Conservation (phyloP, 2,888 invertebrate species). For the Microdon myrmicae region DNA sequence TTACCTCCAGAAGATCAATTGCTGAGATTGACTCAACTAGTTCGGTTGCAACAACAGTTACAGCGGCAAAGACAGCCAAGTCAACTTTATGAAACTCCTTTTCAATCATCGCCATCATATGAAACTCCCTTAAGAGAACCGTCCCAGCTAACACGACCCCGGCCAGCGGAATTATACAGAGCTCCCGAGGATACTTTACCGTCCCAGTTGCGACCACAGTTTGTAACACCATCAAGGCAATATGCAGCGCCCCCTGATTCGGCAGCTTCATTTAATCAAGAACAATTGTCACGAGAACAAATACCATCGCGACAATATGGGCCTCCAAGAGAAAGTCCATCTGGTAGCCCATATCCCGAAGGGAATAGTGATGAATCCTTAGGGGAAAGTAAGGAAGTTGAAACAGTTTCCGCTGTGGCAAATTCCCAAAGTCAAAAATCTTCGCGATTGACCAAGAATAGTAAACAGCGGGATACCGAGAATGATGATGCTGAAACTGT, state of each 20-base stretch:
- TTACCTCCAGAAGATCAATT: conserved; percentile 38
- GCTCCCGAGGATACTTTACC: conserved; percentile 17
- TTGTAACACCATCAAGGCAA: conserved; percentile 13
- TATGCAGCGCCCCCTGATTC: conserved; percentile 22
- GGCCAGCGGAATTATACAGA: conserved; percentile 14
- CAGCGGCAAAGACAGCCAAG: conserved; percentile 27
- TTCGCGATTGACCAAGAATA: conserved; percentile 30
- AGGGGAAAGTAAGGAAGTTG: conserved; percentile 38
- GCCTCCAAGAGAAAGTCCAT: conserved; percentile 9
- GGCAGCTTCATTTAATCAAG: conserved; percentile 19
- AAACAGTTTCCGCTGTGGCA: conserved; percentile 23
- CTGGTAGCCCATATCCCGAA: conserved; percentile 13
- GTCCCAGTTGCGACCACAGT: conserved; percentile 17
- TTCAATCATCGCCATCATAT: conserved; percentile 5
- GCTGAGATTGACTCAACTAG: conserved; percentile 30
- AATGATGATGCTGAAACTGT: conserved; percentile 34
- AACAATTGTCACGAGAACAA: conserved; percentile 22
- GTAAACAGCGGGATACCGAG: conserved; percentile 24
- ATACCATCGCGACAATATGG: conserved; percentile 35
- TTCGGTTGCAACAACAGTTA: conserved; percentile 16
- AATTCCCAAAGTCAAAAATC: conserved; percentile 17
- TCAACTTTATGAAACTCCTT: conserved; percentile 29
- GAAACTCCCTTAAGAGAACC: conserved; percentile 7
- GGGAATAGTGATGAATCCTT: conserved; percentile 25
- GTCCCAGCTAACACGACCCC: conserved; percentile 7